phyloP scores from a whole-genome alignment of 2,797 vertebrate species.

The Luscinia luscinia region DNA sequence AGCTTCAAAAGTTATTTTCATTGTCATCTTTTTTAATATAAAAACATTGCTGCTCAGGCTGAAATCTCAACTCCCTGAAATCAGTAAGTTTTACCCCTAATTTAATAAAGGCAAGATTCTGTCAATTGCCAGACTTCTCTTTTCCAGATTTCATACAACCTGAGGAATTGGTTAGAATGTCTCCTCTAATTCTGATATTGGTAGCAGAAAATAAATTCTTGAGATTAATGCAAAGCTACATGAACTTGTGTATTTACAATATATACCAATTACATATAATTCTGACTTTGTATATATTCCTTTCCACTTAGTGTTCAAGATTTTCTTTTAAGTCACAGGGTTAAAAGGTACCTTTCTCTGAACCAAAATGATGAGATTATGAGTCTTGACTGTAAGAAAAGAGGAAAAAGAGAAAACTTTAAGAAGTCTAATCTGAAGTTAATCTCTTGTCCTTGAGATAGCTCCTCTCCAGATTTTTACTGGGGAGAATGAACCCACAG shows the following conservation, averaged over 20 bases:
- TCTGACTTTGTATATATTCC: not conserved
- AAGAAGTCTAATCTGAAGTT: not conserved
- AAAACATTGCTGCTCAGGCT: not conserved
- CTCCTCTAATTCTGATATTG: not conserved
- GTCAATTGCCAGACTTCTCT: not conserved
- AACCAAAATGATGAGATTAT: not conserved
- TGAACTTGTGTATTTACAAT: not conserved
- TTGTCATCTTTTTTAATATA: not conserved
- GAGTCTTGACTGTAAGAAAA: not conserved
- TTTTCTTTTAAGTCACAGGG: not conserved
- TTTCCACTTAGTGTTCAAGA: not conserved
- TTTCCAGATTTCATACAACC: not conserved
- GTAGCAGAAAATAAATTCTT: not conserved
- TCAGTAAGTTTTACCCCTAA: not conserved
- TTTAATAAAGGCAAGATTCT: not conserved
- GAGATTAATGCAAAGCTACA: not conserved
- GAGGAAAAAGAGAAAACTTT: not conserved
- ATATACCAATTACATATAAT: not conserved
- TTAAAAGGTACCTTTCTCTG: not conserved
- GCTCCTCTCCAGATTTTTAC: not conserved
- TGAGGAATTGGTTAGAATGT: not conserved
- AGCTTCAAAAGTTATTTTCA: not conserved
- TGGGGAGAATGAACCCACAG: not conserved
- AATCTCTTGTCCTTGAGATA: not conserved
- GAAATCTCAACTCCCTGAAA: not conserved